These are phyloP conservation scores for Carpatolechia fugitivella DNA, from an alignment of 2,888 invertebrate species.

Conservation along the genomic window DNA sequence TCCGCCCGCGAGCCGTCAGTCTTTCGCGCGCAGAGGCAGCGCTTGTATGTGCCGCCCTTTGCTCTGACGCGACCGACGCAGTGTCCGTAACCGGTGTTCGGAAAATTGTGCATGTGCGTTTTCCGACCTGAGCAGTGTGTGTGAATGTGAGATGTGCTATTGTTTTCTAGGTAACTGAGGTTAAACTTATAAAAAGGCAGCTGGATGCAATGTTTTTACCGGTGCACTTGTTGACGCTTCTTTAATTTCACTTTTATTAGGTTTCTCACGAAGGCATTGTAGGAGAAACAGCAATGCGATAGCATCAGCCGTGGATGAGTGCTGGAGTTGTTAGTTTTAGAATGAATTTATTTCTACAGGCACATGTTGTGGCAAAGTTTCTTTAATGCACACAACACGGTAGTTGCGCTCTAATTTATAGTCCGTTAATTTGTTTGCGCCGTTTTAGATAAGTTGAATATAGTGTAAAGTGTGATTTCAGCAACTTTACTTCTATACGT, in stretches of 20 bases:
- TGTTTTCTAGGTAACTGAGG: slow-evolving; percentile 75
- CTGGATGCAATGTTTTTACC: slow-evolving; percentile 56
- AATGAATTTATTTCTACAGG: slow-evolving; percentile 25
- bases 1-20: slow-evolving; percentile 61
- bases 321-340: slow-evolving; percentile 22
- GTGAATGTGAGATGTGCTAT: slow-evolving; percentile 78
- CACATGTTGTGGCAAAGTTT: slow-evolving; percentile 35
- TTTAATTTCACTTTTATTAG: slow-evolving; percentile 58
- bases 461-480: slow-evolving; percentile 26
- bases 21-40: slow-evolving; percentile 75
- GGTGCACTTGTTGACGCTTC: slow-evolving; percentile 52
- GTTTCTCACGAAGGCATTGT: slow-evolving; percentile 45
- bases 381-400: slow-evolving; percentile 42
- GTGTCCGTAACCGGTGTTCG: slow-evolving; percentile 77
- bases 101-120: slow-evolving; percentile 80
- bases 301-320: slow-evolving; percentile 12
- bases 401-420: slow-evolving; percentile 53
- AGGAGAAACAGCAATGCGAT: slow-evolving; percentile 36
- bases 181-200: slow-evolving; percentile 63
- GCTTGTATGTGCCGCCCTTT: slow-evolving; percentile 67
- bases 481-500: not conserved
- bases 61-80: slow-evolving; percentile 74
- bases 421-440: slow-evolving; percentile 64
- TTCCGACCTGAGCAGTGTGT: slow-evolving; percentile 76
- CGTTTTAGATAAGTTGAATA: slow-evolving; percentile 64